Base-by-base conservation (phyloP, 1,140 invertebrate species). In the Drosophila setifemur region DNA sequence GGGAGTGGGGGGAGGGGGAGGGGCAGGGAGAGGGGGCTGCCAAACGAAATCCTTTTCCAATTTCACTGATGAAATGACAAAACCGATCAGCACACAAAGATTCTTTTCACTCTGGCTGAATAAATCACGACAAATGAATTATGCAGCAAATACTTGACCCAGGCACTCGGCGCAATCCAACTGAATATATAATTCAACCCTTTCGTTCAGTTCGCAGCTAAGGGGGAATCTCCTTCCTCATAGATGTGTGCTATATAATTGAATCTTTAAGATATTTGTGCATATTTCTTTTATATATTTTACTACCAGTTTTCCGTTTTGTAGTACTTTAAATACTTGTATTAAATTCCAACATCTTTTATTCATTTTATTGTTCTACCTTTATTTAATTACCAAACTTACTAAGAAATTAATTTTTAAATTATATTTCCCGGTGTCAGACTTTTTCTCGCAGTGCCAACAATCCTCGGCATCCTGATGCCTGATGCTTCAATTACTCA, bases 401-500 rank as follows among this genome's bases (percentile, higher is more conserved):
- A 4, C 28, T 1, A n/a, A 8, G 3, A 1, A 11, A 8, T 26
- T 18, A 5, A 4, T n/a, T 29, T 26, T 40, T 8, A 4, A n/a
- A 7, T 9, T 11, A 26, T 11, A 11, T 11, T 31, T 11, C 12
- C 12, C 29, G 12, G 12, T 11, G 29, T n/a, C n/a, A n/a, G 29
- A 31, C 29, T 23, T 11, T 50, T 42, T 54, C 23, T 3, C 6
- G 1, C 37, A 45, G 53, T 60, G 58, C 21, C 47, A 35, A 14
- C 26, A 54, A 43, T 54, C 53, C 52, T 16, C 52, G 39, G 21
- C 28, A 76, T 57, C 39, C 48, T 64, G 64, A 79, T 70, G 57
- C 57, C n/a, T n/a, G n/a, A n/a, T n/a, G 76, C 67, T 63, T 83
- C 69, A 83, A 78, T 73, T 82, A 73, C 73, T 82, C 73, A 77